Conservation (phyloP, 2,797 vertebrate genomes). For the Microcaecilia unicolor region DNA sequence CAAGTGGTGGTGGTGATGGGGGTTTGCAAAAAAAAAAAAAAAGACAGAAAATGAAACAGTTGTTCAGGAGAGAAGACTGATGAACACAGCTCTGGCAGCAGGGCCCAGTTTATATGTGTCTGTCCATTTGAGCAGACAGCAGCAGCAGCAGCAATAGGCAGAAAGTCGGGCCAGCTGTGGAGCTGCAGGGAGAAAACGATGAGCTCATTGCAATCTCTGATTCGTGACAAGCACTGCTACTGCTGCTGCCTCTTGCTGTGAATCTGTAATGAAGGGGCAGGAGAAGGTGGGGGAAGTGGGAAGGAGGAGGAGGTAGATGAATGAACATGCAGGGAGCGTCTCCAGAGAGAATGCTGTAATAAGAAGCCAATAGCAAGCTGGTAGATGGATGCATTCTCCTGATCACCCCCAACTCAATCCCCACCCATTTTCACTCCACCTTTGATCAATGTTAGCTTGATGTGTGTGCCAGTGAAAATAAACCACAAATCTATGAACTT, state of each 20-base stretch:
- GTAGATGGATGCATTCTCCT: slow-evolving; percentile 56
- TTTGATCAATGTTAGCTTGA: slow-evolving; percentile 25
- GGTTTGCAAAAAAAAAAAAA: slow-evolving; percentile 17
- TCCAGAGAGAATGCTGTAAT: slow-evolving; percentile 87
- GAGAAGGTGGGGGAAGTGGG: slow-evolving; percentile 33
- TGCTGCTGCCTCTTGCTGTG: slow-evolving; percentile 49
- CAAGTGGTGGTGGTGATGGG: slow-evolving; percentile 11
- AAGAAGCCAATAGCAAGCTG: slow-evolving; percentile 73
- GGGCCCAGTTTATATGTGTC: slow-evolving; percentile 15
- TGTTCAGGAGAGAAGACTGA: slow-evolving; percentile 6
- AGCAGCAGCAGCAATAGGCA: slow-evolving; percentile 28
- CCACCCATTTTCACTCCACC: slow-evolving; percentile 5
- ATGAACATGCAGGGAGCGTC: slow-evolving; percentile 58
- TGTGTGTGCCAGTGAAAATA: slow-evolving; percentile 17
- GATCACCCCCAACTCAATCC: slow-evolving; percentile 2
- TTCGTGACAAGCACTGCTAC: slow-evolving; percentile 36
- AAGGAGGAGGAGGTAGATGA: slow-evolving; percentile 51
- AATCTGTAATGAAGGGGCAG: slow-evolving; percentile 68
- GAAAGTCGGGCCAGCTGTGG: slow-evolving; percentile 37
- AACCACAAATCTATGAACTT: slow-evolving; percentile 1
- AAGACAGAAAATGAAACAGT: slow-evolving; percentile 19
- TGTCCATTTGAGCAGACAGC: slow-evolving; percentile 15
- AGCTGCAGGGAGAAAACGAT: slow-evolving; percentile 56
- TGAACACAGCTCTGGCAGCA: no score
- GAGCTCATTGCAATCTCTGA: slow-evolving; percentile 64